Evolutionary conservation across 2,797 vertebrate genomes (phyloP).

Genomic region (Lacerta agilis): DNA sequence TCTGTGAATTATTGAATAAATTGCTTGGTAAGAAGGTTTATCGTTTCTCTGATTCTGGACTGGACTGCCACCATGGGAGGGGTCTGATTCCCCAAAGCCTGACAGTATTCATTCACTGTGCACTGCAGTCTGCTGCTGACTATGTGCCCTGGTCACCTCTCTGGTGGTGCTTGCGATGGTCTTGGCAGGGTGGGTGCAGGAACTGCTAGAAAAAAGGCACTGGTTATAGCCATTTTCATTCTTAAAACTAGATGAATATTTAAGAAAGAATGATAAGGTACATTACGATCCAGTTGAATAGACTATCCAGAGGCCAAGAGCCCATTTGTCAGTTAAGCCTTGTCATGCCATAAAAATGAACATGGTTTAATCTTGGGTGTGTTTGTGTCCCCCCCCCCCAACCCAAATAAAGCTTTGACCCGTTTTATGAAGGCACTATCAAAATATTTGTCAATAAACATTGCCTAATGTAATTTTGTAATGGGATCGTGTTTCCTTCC

Average conservation of each 20-base stretch:
- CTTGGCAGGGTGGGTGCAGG: no score
- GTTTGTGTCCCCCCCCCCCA: not conserved
- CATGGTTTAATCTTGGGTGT: not conserved
- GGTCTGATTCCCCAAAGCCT: no score
- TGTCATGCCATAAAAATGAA: not conserved
- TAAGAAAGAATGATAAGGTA: not conserved
- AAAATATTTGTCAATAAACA: slow-evolving; percentile 39
- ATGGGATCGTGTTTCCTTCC: slow-evolving; percentile 21
- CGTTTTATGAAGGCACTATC: not conserved
- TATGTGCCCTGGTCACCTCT: no score
- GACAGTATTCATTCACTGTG: no score
- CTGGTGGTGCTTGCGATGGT: no score
- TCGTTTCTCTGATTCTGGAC: no score
- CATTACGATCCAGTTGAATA: not conserved
- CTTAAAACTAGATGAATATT: not conserved
- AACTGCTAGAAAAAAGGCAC: no score
- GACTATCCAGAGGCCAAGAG: not conserved
- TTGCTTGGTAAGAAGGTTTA: no score
- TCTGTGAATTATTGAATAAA: no score
- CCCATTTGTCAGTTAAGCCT: not conserved
- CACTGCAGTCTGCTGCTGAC: no score
- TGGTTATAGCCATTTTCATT: not conserved
- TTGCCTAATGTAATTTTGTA: slow-evolving; percentile 31
- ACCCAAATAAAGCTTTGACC: not conserved
- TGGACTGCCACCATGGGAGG: no score